Percentiles rank a stretch among this genome's conserved stretches.
These are phyloP conservation scores for Lepidothrix coronata DNA, from an alignment of 2,113 vertebrate species.

Conservation along the genomic window DNA sequence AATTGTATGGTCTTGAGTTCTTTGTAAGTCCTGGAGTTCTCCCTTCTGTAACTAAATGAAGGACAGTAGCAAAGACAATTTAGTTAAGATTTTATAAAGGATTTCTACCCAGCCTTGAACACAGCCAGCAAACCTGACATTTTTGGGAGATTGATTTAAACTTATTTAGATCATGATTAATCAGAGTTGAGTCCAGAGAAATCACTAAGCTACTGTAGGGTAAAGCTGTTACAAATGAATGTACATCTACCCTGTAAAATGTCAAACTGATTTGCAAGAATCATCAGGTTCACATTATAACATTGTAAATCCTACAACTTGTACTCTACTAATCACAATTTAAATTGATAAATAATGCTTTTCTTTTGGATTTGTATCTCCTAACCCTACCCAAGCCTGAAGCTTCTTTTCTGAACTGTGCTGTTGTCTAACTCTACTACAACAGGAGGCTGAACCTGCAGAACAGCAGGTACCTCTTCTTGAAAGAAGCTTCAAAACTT, in stretches of 20 bases:
- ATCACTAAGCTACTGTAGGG: background rate
- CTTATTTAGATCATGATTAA: background rate
- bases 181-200: background rate
- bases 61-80: background rate
- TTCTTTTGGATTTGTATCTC: background rate
- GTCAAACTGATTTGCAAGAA: background rate
- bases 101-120: background rate
- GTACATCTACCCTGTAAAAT: background rate
- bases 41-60: background rate
- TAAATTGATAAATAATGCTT: background rate
- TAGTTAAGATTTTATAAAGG: background rate
- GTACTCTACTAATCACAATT: background rate
- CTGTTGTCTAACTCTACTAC: background rate
- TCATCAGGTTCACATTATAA: background rate
- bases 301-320: background rate
- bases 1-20: background rate
- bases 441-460: background rate
- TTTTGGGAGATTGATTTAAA: background rate
- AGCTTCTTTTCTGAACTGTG: background rate
- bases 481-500: background rate
- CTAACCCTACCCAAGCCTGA: background rate
- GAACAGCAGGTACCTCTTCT: background rate
- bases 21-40: background rate
- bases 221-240: background rate
- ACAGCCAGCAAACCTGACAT: background rate